Percentiles rank a stretch among this genome's conserved stretches.
Evolutionary conservation across 2,113 vertebrate species (phyloP).

Genomic region (Dipodomys spectabilis): DNA sequence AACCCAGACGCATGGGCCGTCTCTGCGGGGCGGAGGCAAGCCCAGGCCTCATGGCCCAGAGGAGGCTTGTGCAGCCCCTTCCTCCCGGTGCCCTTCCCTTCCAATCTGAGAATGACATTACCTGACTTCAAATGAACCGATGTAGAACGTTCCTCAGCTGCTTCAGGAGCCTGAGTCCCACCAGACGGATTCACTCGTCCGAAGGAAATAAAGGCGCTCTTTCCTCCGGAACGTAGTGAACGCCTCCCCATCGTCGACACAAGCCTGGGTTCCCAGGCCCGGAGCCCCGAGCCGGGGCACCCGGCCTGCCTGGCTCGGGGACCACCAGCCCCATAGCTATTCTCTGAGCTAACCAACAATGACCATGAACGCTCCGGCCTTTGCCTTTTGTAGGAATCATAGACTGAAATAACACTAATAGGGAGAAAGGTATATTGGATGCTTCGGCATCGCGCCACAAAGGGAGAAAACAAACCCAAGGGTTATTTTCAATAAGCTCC

Average conservation of each 20-base stretch:
- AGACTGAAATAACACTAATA: not conserved
- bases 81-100: not conserved
- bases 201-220: not conserved
- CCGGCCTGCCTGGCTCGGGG: not conserved
- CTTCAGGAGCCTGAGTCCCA: not conserved
- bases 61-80: not conserved
- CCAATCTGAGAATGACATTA: not conserved
- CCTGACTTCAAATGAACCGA: not conserved
- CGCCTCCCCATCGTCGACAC: not conserved
- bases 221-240: not conserved
- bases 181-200: not conserved
- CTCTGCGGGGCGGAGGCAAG: not conserved
- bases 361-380: not conserved
- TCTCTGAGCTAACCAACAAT: not conserved
- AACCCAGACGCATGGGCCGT: not conserved
- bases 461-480: not conserved
- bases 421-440: not conserved
- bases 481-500: not conserved
- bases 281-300: no score
- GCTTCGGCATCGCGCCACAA: not conserved
- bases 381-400: not conserved
- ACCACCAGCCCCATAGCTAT: not conserved
- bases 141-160: not conserved
- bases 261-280: not conserved
- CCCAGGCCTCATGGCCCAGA: not conserved